Conservation (phyloP, 2,888 invertebrate genomes). For the Scaptomyza reducta region DNA sequence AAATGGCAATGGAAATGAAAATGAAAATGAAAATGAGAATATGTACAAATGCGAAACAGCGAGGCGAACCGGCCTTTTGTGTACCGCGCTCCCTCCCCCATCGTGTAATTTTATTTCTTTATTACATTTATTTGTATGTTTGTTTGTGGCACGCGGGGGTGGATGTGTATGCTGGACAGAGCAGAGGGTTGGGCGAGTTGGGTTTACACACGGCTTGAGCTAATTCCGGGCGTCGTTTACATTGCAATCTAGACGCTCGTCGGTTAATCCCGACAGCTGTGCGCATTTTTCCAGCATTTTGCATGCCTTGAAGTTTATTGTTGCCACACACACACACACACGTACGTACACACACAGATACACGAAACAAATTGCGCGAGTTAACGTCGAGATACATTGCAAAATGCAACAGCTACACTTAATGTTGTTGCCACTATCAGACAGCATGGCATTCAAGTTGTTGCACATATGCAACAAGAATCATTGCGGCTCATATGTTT, state of each 20-base stretch:
- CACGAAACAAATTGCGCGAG: constrained; percentile 53
- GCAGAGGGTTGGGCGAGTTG: constrained; percentile 26
- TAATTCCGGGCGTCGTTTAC: constrained; percentile 66
- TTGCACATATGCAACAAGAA: constrained; percentile 64
- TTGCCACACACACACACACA: neutral
- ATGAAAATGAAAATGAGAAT: constrained; percentile 28
- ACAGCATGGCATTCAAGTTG: constrained; percentile 63
- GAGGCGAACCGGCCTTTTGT: constrained; percentile 35
- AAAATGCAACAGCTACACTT: constrained; percentile 12
- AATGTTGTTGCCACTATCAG: constrained; percentile 14
- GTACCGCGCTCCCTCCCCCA: neutral
- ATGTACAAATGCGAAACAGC: constrained; percentile 18
- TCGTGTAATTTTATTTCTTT: constrained; percentile 58
- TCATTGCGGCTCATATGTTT: constrained; percentile 55
- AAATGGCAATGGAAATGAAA: constrained; percentile 13
- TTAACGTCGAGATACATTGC: constrained; percentile 30
- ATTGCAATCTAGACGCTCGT: constrained; percentile 52
- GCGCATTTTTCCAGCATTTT: constrained; percentile 71
- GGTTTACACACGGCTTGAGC: constrained; percentile 22
- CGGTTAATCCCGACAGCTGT: constrained; percentile 70
- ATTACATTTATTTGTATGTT: constrained; percentile 69
- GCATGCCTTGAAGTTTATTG: constrained; percentile 22
- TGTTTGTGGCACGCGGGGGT: constrained; percentile 35
- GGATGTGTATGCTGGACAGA: constrained; percentile 30
- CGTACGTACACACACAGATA: too few species aligned